phyloP scores from a whole-genome alignment of 2,888 invertebrate species.

The Crepidodera aurea region DNA sequence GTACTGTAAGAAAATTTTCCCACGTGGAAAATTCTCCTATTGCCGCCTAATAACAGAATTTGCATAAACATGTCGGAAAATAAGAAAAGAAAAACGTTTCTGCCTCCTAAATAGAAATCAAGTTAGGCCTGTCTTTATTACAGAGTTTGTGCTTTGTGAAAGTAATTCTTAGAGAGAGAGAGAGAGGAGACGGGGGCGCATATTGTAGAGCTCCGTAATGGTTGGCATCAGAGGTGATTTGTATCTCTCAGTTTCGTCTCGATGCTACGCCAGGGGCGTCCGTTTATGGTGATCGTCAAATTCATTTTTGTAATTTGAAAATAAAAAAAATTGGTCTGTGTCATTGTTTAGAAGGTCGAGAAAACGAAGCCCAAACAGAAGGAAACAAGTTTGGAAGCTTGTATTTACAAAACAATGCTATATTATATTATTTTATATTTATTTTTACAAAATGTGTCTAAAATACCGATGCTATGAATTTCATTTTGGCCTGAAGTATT shows the following conservation, averaged over 20 bases:
- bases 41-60: slow-evolving; percentile 6
- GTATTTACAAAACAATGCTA: no score
- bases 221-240: slow-evolving; percentile 33
- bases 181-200: no score
- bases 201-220: slow-evolving; percentile 25
- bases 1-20: not conserved
- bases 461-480: no score
- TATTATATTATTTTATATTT: no score
- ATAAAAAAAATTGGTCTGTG: no score
- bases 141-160: slow-evolving; percentile 25
- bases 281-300: not conserved
- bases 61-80: slow-evolving; percentile 21
- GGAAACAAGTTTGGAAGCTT: no score
- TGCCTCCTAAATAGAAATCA: slow-evolving; percentile 26
- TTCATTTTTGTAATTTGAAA: no score
- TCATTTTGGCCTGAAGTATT: no score
- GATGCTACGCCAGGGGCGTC: slow-evolving; percentile 18
- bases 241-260: slow-evolving; percentile 35
- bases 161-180: slow-evolving; percentile 24
- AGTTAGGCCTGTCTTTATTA: slow-evolving; percentile 34
- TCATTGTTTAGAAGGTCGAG: no score
- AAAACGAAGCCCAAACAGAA: no score
- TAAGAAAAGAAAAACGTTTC: slow-evolving; percentile 24
- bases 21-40: not conserved
- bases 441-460: no score